Base-by-base conservation (phyloP, 1,140 invertebrate species). In the Pseudomyrmex gracilis region DNA sequence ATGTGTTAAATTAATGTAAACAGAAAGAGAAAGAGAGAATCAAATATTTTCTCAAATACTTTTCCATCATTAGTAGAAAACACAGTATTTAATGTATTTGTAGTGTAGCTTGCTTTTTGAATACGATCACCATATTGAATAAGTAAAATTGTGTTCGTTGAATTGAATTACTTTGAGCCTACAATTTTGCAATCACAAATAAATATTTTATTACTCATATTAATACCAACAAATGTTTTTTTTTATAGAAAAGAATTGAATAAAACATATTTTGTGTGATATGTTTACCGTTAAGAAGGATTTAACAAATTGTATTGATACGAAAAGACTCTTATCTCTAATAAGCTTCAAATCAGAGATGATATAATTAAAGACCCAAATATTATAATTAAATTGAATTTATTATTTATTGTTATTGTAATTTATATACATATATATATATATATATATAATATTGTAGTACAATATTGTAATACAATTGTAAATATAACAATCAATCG, bases 401-500 rank as follows among this genome's bases (percentile, higher is more conserved):
- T 55, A 77, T 68, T 77, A 77, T 77, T 77, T 34, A 34, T 34
- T 34, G 5, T 34, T 34, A 34, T 34, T 34, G 5, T 34, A 34
- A 34, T 34, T 34, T 34, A 34, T 34, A 34, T 34, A 34, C 7
- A 34, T 34, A 34, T n/a, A n/a, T n/a, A n/a, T n/a, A n/a, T n/a
- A n/a, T n/a, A n/a, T n/a, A n/a, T n/a, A n/a, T n/a, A n/a, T n/a
- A n/a, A n/a, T n/a, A n/a, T n/a, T n/a, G n/a, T n/a, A n/a, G n/a
- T n/a, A n/a, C n/a, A n/a, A n/a, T n/a, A 34, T 34, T 24, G 12
- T 51, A 15, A 20, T 20, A 20, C 64, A n/a, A 77, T 67, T 53
- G 73, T 4, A 34, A 77, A 12, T 67, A 45, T 57, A 67, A 77
- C 66, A 80, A 71, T 80, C 51, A 78, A 57, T 78, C 53, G 53